Conservation (phyloP, 1,140 invertebrate species). For the Rhagoletis pomonella region DNA sequence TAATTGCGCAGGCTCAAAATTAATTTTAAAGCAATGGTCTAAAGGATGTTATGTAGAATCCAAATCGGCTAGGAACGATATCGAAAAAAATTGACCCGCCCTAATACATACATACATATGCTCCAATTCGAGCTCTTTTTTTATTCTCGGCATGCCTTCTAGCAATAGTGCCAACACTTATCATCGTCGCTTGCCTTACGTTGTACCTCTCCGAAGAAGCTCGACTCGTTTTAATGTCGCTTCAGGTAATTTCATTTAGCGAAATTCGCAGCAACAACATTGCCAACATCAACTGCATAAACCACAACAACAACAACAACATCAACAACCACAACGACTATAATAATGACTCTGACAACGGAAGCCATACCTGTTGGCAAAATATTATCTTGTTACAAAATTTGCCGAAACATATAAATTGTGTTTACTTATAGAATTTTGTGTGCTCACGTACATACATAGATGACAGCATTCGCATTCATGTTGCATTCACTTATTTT, state of each 20-base stretch:
- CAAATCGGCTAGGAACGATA: too few species aligned
- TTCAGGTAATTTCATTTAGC: constrained; percentile 52
- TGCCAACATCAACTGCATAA: background rate
- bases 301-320: background rate
- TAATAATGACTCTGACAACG: constrained; percentile 47
- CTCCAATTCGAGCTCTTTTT: too few species aligned
- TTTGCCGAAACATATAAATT: constrained; percentile 30
- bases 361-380: constrained; percentile 52
- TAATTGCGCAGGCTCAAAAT: too few species aligned
- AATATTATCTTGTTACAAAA: constrained; percentile 49
- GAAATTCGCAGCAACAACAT: background rate
- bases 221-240: constrained; percentile 48
- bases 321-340: background rate
- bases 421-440: constrained; percentile 29
- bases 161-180: constrained; percentile 23
- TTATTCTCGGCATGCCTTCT: background rate
- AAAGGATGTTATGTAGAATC: too few species aligned
- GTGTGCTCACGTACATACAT: constrained; percentile 14
- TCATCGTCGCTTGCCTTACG: background rate
- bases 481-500: background rate
- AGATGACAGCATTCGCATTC: constrained; percentile 38
- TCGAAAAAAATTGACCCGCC: too few species aligned
- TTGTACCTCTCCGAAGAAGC: background rate
- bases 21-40: too few species aligned
- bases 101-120: too few species aligned